phyloP scores from a whole-genome alignment of 2,888 invertebrate species.

The Polydrusus pterygomalis region DNA sequence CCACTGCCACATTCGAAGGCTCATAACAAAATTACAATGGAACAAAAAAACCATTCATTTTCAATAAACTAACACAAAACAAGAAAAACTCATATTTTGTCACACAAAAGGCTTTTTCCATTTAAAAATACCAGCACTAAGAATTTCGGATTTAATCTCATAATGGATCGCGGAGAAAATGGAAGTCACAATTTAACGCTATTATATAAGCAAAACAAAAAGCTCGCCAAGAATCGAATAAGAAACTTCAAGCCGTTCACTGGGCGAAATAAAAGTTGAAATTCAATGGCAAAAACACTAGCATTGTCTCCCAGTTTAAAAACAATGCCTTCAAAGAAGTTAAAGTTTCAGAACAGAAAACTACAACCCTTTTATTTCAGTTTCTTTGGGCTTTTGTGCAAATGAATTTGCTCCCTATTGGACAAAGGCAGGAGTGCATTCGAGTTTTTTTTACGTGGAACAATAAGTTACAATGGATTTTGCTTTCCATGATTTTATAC shows the following conservation, averaged over 20 bases:
- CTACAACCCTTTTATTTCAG: conserved; percentile 66
- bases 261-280: conserved; percentile 54
- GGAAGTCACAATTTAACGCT: conserved; percentile 57
- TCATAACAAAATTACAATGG: not conserved
- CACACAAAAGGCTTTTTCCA: conserved; percentile 35
- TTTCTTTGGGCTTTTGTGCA: conserved; percentile 65
- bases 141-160: conserved; percentile 54
- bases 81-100: conserved; percentile 44
- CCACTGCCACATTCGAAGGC: not conserved
- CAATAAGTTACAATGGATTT: conserved; percentile 1
- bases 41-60: conserved; percentile 16
- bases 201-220: conserved; percentile 52
- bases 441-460: not conserved
- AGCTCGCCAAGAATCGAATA: conserved; percentile 52
- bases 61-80: conserved; percentile 31
- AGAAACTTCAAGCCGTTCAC: conserved; percentile 51
- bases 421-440: conserved; percentile 58
- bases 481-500: conserved; percentile 5
- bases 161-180: conserved; percentile 55
- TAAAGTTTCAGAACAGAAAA: conserved; percentile 64
- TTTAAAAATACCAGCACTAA: conserved; percentile 43
- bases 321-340: conserved; percentile 67
- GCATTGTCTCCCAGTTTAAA: conserved; percentile 65
- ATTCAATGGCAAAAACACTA: conserved; percentile 63
- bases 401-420: conserved; percentile 68